Evolutionary conservation across 2,888 invertebrate genomes (phyloP).

Genomic region (Agrypnus murinus): DNA sequence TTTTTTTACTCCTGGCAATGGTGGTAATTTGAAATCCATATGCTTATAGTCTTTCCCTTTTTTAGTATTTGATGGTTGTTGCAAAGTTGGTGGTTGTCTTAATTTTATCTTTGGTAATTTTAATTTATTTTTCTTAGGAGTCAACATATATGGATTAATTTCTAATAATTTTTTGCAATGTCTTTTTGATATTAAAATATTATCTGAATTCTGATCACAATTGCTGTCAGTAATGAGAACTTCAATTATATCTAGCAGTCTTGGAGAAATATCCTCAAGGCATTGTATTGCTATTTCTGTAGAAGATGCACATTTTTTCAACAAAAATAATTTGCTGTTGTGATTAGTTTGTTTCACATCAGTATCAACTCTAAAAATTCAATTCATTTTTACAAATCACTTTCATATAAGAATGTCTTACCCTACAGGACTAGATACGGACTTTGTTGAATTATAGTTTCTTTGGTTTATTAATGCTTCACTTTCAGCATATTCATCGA

Average conservation of each 20-base stretch:
- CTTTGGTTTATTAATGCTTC: neutral
- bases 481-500: neutral
- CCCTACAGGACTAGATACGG: constrained; percentile 2
- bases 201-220: too few relatives aligned
- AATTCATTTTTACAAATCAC: neutral
- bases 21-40: constrained; percentile 1
- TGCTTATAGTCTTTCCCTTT: neutral
- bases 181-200: constrained; percentile 48
- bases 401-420: constrained; percentile 13
- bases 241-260: constrained; percentile 50
- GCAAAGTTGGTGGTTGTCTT: too few relatives aligned
- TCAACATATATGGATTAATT: constrained; percentile 36
- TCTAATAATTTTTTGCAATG: constrained; percentile 53
- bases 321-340: too few relatives aligned
- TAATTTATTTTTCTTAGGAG: constrained; percentile 3
- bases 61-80: too few relatives aligned
- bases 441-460: too few relatives aligned
- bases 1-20: neutral
- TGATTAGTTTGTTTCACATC: neutral
- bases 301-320: neutral
- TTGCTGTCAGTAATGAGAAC: too few relatives aligned
- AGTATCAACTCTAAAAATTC: neutral
- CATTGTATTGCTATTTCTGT: neutral
- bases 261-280: constrained; percentile 44
- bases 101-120: constrained; percentile 23